A percentile compares a stretch with the other conserved stretches of the same genome.
These are phyloP conservation scores for Thera britannica DNA, from an alignment of 2,888 invertebrate species.

Conservation along the genomic window DNA sequence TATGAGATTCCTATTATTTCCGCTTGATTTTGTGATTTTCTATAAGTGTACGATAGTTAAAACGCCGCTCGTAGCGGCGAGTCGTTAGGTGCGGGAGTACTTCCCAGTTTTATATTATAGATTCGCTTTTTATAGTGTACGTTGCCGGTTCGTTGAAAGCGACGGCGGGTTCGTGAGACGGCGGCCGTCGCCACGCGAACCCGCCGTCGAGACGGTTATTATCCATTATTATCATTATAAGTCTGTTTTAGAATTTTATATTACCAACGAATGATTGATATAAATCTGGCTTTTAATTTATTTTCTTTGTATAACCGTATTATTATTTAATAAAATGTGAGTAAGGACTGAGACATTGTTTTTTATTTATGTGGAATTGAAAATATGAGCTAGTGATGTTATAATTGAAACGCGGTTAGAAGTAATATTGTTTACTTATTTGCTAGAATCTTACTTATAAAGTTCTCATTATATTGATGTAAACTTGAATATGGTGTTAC, in stretches of 20 bases:
- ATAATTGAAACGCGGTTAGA: constrained; percentile 57
- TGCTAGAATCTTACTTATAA: constrained; percentile 62
- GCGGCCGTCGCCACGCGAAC: constrained; percentile 39
- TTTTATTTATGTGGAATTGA: constrained; percentile 77
- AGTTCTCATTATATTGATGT: constrained; percentile 71
- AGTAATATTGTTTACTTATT: constrained; percentile 71
- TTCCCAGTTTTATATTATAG: constrained; percentile 82
- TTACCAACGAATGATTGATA: constrained; percentile 83
- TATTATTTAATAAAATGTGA: constrained; percentile 82
- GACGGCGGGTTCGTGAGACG: constrained; percentile 43
- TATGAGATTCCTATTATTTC: constrained; percentile 78
- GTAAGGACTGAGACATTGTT: constrained; percentile 81
- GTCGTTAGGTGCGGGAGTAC: constrained; percentile 79
- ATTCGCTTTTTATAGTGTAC: constrained; percentile 81
- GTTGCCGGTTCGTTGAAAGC: constrained; percentile 59
- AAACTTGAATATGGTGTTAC: constrained; percentile 82
- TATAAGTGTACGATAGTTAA: constrained; percentile 82
- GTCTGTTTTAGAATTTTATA: constrained; percentile 85
- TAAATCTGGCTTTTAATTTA: constrained; percentile 83
- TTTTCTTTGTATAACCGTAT: constrained; percentile 84
- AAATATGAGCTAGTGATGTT: constrained; percentile 59
- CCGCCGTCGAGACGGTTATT: constrained; percentile 59
- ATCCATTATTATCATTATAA: constrained; percentile 76
- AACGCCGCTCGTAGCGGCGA: constrained; percentile 69
- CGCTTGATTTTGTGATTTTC: constrained; percentile 84